Base-by-base conservation (phyloP, 2,113 vertebrate genomes). In the Platysternon megacephalum region DNA sequence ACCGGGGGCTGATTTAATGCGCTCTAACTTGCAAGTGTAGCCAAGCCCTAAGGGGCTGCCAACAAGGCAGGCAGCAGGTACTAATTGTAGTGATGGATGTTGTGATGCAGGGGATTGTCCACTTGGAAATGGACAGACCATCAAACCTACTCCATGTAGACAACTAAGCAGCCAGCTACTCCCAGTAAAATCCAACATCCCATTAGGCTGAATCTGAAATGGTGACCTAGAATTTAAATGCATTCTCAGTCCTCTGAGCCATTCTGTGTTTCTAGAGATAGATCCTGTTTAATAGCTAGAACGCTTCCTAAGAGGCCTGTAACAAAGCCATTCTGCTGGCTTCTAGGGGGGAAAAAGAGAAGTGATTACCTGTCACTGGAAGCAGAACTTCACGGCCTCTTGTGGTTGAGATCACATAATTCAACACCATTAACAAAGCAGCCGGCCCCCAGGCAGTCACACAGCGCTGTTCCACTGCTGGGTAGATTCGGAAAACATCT, bases 351-450 rank as follows among this genome's bases (percentile, higher is more conserved):
- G 65, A 86, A 58, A 68, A 89, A 24, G 68, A 89, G 39, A 22
- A 14, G 49, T 72, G 32, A 19, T 79, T 93, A 79, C 49, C 61
- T 82, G 85, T 68, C 52, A 42, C 11, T 26, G 49, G 85, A 61
- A n/a, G 72, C 35, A 61, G 58, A 80, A 78, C 22, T 85, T 86
- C 55, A 80, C 6, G 83, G 82, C 94, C 42, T 22, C 24, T 78
- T 21, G 74, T 78, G 74, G 44, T 39, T 78, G n/a, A 78, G 74
- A 46, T 61, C 58, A 12, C n/a, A 76, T 84, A 89, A 82, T 89
- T 90, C 88, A 94, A 82, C 74, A 91, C 79, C 55, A 46, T 84
- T 79, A 80, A 49, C 76, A 93, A 80, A 94, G 87, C 5, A 32
- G 39, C 24, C 55, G 86, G 85, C 61, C 87, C 53, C 61, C 88